These are phyloP conservation scores for Acrocephalus scirpaceus DNA, from an alignment of 2,797 vertebrate genomes.

Conservation along the genomic window DNA sequence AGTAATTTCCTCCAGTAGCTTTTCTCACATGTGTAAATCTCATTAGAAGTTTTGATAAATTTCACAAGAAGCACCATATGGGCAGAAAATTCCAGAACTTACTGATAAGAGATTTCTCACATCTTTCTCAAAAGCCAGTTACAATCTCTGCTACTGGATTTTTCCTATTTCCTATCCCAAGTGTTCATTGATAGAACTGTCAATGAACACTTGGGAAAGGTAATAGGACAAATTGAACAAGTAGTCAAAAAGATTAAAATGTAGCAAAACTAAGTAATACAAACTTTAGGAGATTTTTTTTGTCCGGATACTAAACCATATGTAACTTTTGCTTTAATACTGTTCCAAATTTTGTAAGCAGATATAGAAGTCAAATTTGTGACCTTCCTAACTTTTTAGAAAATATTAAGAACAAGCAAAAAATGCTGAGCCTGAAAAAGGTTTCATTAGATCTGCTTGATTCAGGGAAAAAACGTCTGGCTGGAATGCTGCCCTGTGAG, in stretches of 20 bases:
- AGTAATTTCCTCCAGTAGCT: neutral
- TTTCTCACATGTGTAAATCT: neutral
- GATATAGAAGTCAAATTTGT: neutral
- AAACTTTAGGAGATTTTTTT: neutral
- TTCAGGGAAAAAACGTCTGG: neutral
- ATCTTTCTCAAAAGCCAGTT: neutral
- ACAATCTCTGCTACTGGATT: neutral
- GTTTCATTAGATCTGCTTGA: neutral
- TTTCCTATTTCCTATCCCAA: neutral
- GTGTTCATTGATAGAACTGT: neutral
- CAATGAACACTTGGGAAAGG: neutral
- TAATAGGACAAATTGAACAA: neutral
- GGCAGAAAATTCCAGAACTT: neutral
- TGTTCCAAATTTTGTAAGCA: neutral
- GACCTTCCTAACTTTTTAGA: neutral
- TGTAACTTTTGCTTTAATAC: neutral
- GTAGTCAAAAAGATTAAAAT: neutral
- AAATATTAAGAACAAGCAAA: neutral
- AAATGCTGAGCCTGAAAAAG: neutral
- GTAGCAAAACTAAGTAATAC: neutral
- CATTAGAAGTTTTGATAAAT: neutral
- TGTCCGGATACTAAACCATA: neutral
- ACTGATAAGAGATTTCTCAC: neutral
- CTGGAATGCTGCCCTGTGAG: neutral
- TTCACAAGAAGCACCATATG: neutral